phyloP scores from a whole-genome alignment of 2,888 invertebrate genomes.

The Apodemia hepburni region DNA sequence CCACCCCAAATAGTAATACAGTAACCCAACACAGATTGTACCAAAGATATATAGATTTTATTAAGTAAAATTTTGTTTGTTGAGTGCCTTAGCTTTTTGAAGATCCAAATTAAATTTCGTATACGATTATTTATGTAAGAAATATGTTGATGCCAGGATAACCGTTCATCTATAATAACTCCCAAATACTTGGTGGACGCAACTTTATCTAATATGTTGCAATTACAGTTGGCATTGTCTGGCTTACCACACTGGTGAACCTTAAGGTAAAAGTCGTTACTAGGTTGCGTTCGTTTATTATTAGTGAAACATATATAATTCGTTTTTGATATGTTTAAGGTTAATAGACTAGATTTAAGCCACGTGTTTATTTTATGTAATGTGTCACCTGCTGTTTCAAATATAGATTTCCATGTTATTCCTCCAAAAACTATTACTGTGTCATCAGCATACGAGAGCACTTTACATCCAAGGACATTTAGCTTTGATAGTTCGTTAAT shows the following conservation, averaged over 20 bases:
- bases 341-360: neutral
- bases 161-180: neutral
- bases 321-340: neutral
- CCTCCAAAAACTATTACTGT: neutral
- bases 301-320: constrained; percentile 3
- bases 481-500: neutral
- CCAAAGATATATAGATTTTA: neutral
- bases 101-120: constrained; percentile 6
- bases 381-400: neutral
- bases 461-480: neutral
- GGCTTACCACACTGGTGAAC: neutral
- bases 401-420: neutral
- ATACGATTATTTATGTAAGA: neutral
- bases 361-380: neutral
- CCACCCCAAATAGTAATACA: constrained; percentile 7
- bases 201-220: neutral
- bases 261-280: neutral
- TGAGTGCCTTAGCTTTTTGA: constrained; percentile 1
- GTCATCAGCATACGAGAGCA: constrained; percentile 11
- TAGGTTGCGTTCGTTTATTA: neutral
- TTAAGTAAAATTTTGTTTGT: neutral
- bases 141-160: neutral
- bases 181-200: constrained; percentile 1
- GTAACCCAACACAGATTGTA: constrained; percentile 3
- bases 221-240: neutral